Percentiles rank a stretch among this genome's conserved stretches.
Conservation (phyloP, 2,797 vertebrate genomes). For the Eptatretus atami region DNA sequence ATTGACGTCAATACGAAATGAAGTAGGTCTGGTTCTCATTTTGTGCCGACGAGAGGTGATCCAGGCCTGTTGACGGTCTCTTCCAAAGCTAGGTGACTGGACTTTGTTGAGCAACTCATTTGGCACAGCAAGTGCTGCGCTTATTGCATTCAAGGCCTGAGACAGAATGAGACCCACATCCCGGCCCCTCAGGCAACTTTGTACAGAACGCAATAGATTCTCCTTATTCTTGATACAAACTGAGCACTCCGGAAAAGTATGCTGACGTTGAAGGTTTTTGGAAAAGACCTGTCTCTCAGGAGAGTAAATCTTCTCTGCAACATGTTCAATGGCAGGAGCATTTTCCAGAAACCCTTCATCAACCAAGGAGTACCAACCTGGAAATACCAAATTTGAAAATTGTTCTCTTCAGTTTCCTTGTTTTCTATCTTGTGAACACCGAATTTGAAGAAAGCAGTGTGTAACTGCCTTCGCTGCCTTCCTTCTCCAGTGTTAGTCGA, state of each 20-base stretch:
- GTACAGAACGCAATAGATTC: too few species aligned
- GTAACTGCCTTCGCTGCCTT: constrained; percentile 51
- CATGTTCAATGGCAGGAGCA: constrained; percentile 31
- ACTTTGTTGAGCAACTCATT: background rate
- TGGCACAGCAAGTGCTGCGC: background rate
- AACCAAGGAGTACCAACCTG: constrained; percentile 82
- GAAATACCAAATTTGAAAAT: constrained; percentile 95
- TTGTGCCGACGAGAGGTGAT: background rate
- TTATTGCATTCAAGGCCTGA: background rate
- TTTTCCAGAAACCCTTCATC: constrained; percentile 80
- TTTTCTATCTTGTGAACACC: constrained; percentile 91
- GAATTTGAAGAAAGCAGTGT: constrained; percentile 61
- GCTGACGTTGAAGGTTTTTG: constrained; percentile 69
- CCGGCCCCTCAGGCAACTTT: background rate
- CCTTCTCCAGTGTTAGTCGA: constrained; percentile 13
- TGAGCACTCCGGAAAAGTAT: constrained; percentile 40
- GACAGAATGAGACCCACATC: background rate
- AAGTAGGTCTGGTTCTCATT: background rate
- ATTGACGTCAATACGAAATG: background rate
- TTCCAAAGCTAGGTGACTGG: background rate
- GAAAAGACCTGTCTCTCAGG: constrained; percentile 54
- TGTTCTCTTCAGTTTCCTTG: constrained; percentile 94
- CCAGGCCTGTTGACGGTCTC: background rate
- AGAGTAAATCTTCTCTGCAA: constrained; percentile 40
- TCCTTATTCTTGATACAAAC: background rate